Base-by-base conservation (phyloP, 2,888 invertebrate genomes). In the Nomada ruficornis region DNA sequence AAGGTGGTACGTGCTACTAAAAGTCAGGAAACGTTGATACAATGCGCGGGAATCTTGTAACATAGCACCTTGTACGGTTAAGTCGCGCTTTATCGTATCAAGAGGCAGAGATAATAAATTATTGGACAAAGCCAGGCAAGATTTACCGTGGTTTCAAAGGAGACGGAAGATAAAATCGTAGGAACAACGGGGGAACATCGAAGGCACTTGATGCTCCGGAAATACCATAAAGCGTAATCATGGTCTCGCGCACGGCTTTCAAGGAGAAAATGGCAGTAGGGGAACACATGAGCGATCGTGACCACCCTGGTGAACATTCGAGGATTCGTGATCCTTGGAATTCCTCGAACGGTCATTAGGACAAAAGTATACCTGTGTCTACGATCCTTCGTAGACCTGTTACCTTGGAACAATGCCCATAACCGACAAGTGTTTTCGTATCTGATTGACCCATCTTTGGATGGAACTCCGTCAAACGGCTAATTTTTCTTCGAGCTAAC, bases 381-480 rank as follows among this genome's bases (percentile, higher is more conserved):
- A 89, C 87, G 88, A 88, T 88, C 89, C 89, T 84, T 86, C 83
- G 85, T 86, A 82, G 86, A 85, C 89, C 91, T 87, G 89, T 89
- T 90, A 88, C 91, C 87, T 89, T 84, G 86, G 89, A 87, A 91
- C 91, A 91, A 91, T 91, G 88, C 88, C 79, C 87, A 83, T 36
- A 69, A 78, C 88, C 87, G 89, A 92, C 92, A 91, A 92, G 89
- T 92, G 91, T 92, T 91, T 91, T 91, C 91, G 80, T 92, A 91
- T 92, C 93, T 91, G 92, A 93, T 92, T 92, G 92, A 91, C 92
- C 92, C 91, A 92, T 92, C 92, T 91, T 84, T 71, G 71, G 77
- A 75, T 73, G 79, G 77, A 67, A 80, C 77, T 80, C 86, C 86
- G 87, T 89, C 90, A 91, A 91, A 91, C 90, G 91, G 88, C 90